These are phyloP conservation scores for Rhegmatorhina hoffmannsi DNA, from an alignment of 2,113 vertebrate genomes.

Conservation along the genomic window DNA sequence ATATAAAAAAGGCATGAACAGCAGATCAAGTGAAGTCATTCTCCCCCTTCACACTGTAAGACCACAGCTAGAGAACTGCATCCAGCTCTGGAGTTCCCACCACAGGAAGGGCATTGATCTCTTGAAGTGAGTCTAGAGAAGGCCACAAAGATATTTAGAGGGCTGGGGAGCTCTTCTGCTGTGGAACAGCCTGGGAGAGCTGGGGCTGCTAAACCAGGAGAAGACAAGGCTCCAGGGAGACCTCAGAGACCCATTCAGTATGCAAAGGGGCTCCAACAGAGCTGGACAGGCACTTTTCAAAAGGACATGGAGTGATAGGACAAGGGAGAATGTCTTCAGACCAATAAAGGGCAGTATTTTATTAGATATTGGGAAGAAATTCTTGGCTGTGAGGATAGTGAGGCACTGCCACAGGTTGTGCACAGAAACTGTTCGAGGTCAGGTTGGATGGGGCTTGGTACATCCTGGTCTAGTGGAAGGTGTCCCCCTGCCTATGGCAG, in stretches of 20 bases:
- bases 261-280: not conserved
- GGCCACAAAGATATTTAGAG: too few relatives aligned
- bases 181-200: not conserved
- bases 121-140: not conserved
- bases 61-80: not conserved
- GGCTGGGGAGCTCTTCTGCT: not conserved
- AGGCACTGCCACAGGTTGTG: too few relatives aligned
- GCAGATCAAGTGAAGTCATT: not conserved
- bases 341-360: not conserved
- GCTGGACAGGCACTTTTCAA: not conserved
- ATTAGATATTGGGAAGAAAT: not conserved
- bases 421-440: not conserved
- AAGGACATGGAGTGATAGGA: accelerated
- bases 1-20: not conserved
- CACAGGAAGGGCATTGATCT: not conserved
- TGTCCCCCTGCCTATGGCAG: accelerated
- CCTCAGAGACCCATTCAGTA: not conserved
- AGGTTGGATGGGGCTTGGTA: not conserved
- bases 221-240: not conserved
- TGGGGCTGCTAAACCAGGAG: too few relatives aligned
- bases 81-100: not conserved
- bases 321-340: not conserved
- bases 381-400: accelerated
- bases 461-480: not conserved
- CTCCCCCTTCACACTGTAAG: accelerated